A percentile compares a stretch with the other conserved stretches of the same genome.
phyloP scores from a whole-genome alignment of 1,140 invertebrate species.

The Drosophila grimshawi region DNA sequence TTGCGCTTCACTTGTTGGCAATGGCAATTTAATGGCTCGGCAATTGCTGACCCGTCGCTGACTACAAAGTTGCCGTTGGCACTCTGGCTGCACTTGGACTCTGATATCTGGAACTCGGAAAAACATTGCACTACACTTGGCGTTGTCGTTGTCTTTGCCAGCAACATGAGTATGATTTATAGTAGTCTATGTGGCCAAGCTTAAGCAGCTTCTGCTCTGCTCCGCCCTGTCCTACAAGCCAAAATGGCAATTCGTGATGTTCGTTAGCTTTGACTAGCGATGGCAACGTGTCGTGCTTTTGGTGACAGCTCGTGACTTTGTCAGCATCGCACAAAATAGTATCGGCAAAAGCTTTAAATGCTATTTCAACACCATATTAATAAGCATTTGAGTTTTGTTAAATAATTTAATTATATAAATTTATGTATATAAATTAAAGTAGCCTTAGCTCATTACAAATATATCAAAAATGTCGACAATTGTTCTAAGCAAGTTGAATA shows the following conservation, averaged over 20 bases:
- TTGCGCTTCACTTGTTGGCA: constrained; percentile 58
- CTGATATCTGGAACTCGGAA: constrained; percentile 31
- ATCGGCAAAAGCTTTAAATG: too few species aligned
- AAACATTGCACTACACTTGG: constrained; percentile 7
- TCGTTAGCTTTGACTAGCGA: constrained; percentile 38
- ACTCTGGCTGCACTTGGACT: constrained; percentile 27
- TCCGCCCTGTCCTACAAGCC: constrained; percentile 7
- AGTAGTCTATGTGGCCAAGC: constrained; percentile 58
- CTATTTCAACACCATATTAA: too few species aligned
- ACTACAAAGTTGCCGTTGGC: constrained; percentile 43
- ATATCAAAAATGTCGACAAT: neutral
- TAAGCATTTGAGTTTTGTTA: too few species aligned
- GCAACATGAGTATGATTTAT: constrained; percentile 81
- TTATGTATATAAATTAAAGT: too few species aligned
- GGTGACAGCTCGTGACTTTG: neutral
- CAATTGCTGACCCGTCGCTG: constrained; percentile 70
- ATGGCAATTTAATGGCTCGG: constrained; percentile 73
- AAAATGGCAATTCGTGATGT: constrained; percentile 43
- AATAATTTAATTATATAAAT: too few species aligned
- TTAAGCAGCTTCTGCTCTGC: constrained; percentile 67
- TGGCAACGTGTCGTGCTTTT: constrained; percentile 10
- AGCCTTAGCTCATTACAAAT: neutral
- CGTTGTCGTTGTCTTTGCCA: constrained; percentile 61
- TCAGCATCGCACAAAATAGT: neutral
- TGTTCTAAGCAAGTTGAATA: too few species aligned